Percentiles rank a stretch among this genome's conserved stretches.
Conservation (phyloP, 2,797 vertebrate genomes). For the Esox masquinongy region DNA sequence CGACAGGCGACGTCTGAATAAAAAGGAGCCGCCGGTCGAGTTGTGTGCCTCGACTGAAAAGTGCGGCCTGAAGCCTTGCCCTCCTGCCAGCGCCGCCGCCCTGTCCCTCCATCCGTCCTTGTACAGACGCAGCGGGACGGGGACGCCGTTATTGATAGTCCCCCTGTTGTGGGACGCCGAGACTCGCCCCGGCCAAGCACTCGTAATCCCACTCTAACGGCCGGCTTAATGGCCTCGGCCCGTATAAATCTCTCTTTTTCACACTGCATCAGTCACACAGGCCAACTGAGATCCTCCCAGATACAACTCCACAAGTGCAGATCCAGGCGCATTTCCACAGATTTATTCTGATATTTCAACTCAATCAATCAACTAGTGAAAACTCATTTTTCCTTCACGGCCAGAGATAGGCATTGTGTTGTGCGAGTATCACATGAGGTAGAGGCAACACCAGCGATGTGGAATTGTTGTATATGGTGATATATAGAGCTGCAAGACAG, state of each 20-base stretch:
- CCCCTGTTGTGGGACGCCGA: constrained; percentile 24
- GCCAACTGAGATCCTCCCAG: neutral
- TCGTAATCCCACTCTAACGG: constrained; percentile 15
- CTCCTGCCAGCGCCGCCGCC: neutral
- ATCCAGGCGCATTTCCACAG: neutral
- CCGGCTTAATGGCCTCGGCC: constrained; percentile 34
- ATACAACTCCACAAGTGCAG: neutral
- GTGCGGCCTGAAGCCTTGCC: neutral
- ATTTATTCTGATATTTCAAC: constrained; percentile 35
- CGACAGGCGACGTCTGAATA: neutral
- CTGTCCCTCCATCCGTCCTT: constrained; percentile 37
- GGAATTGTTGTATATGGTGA: neutral
- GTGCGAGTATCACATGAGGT: neutral
- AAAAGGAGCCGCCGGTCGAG: neutral
- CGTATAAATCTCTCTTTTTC: constrained; percentile 34
- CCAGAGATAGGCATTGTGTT: neutral
- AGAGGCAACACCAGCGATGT: neutral
- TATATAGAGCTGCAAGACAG: neutral
- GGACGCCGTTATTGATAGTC: constrained; percentile 29
- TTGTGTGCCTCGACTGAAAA: neutral
- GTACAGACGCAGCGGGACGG: neutral
- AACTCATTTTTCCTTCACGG: constrained; percentile 30
- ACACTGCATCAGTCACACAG: neutral
- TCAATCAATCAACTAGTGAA: constrained; percentile 38
- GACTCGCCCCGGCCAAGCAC: constrained; percentile 28